phyloP scores from a whole-genome alignment of 2,113 vertebrate genomes.

The Agapornis roseicollis region DNA sequence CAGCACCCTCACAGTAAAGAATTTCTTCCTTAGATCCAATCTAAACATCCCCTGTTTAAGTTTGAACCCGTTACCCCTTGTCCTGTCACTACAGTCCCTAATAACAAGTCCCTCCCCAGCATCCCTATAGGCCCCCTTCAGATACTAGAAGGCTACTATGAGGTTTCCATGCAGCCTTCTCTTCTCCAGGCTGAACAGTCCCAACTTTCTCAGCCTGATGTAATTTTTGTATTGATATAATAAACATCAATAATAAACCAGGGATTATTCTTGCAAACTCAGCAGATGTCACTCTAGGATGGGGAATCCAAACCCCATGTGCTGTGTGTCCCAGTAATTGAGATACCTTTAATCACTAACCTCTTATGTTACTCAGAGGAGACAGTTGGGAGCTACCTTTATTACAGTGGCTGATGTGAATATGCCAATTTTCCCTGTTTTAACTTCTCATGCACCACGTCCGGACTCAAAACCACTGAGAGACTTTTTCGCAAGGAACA shows the following conservation, averaged over 20 bases:
- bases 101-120: too few species aligned
- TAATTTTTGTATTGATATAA: too few species aligned
- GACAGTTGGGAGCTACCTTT: neutral
- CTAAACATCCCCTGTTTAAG: too few species aligned
- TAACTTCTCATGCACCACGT: rapidly evolving
- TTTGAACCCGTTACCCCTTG: too few species aligned
- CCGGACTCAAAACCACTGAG: neutral
- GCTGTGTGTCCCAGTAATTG: neutral
- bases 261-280: neutral
- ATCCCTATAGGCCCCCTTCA: too few species aligned
- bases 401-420: neutral
- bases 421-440: neutral
- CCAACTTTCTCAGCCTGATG: too few species aligned
- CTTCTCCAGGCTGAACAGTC: too few species aligned
- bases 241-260: neutral
- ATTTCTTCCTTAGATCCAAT: too few species aligned
- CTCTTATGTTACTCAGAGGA: neutral
- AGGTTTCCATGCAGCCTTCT: too few species aligned
- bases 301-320: neutral
- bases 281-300: neutral
- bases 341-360: neutral
- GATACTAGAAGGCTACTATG: too few species aligned
- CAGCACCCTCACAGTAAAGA: too few species aligned
- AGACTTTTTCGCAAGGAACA: neutral
- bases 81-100: too few species aligned